Evolutionary conservation across 2,888 invertebrate genomes (phyloP), one percentile per base, ranked within the genome.

Genomic region (Drosophila meridiana): DNA sequence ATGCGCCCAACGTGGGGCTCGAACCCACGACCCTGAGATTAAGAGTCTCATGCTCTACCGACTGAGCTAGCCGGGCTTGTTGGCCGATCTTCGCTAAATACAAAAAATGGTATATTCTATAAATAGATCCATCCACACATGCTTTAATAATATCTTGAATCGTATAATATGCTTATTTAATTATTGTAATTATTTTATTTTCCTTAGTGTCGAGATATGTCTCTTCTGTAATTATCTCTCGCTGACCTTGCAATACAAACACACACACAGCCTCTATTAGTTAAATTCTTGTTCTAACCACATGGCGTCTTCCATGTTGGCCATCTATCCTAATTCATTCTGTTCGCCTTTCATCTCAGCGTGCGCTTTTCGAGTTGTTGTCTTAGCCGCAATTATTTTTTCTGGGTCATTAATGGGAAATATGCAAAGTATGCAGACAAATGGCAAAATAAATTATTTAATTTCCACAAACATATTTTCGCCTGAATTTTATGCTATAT

Each of bases 11-110:
- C 91, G 92, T 93, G 92, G 92, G 93, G 92, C 92, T 93, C 92
- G 92, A 93, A 92, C 93, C 93, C 92, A 93, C 92, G 92, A 93
- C 93, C 92, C 92, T 91, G 93, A 92, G 92, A 92, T 93, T 92
- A 93, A 92, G 92, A 92, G 93, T 92, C 92, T 92, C 92, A 92
- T 92, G 92, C 92, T 93, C 92, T 92, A 92, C 93, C 92, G 93
- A 92, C 92, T 92, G 92, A 92, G 93, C 92, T 93, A 93, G 93
- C 93, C 92, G 92, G 93, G 92, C 92, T 68, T 60, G 34, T 72
- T 40, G 13, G 0, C 8, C 0, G 9, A n/a, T 6, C 2, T 4
- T 0, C 48, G 9, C 2, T 2, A n/a, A 32, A 1, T 14, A 30
- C 14, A 0, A 30, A 26, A 9, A n/a, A 32, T 30, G 20, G 1